These are phyloP conservation scores for Girardinus metallicus DNA, from an alignment of 2,797 vertebrate species.

Conservation along the genomic window DNA sequence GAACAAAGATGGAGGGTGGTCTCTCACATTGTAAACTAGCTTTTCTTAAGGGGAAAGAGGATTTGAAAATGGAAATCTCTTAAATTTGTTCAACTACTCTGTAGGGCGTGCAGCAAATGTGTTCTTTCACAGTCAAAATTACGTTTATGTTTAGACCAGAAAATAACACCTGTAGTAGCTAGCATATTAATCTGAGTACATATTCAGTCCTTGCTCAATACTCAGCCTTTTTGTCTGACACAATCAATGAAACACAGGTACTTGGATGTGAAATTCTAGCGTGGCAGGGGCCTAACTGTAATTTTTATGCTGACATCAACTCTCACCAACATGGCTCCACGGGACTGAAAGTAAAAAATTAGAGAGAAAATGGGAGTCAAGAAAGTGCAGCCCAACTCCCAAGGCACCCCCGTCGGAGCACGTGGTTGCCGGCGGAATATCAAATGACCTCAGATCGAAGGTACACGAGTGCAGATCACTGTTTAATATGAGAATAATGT, in stretches of 20 bases:
- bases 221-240: constrained; percentile 32
- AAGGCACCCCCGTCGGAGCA: constrained; percentile 21
- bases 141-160: background rate
- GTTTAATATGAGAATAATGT: constrained; percentile 69
- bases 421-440: constrained; percentile 50
- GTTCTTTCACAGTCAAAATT: constrained; percentile 30
- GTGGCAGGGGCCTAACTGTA: constrained; percentile 40
- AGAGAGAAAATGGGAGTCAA: constrained; percentile 25
- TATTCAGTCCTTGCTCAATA: constrained; percentile 28
- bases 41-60: constrained; percentile 34
- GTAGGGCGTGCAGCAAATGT: constrained; percentile 30
- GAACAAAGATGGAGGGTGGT: constrained; percentile 31
- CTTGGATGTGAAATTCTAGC: constrained; percentile 25
- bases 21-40: constrained; percentile 39
- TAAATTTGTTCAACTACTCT: constrained; percentile 19
- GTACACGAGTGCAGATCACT: constrained; percentile 41
- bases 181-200: constrained; percentile 26
- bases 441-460: constrained; percentile 39
- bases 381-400: constrained; percentile 29
- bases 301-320: constrained; percentile 27
- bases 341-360: constrained; percentile 31
- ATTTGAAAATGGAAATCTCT: constrained; percentile 15
- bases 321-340: constrained; percentile 31
- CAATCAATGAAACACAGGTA: constrained; percentile 27
- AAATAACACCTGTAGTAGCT: constrained; percentile 22